Base-by-base conservation (phyloP, 2,888 invertebrate species). In the Ophioninae sp. region DNA sequence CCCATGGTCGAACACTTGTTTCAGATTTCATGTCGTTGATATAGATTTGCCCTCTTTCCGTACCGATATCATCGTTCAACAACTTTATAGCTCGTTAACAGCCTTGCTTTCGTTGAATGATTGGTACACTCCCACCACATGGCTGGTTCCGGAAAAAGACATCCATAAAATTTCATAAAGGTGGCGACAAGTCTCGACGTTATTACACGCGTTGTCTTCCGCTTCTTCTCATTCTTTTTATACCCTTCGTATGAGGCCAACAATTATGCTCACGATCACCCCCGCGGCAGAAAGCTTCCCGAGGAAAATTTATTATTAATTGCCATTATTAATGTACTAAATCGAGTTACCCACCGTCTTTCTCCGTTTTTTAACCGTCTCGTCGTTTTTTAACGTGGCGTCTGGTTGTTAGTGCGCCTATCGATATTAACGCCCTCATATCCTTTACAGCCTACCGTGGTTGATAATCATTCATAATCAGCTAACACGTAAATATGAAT, bases 291-390 rank as follows among this genome's bases (percentile, higher is more conserved):
- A 81, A 79, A 71, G 37, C 5, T 51, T 51, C 13, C 51, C 51
- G 6, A 13, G 67, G 71, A 71, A 65, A 79, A 69, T 81, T 78
- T 73, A 81, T 74, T 83, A 84, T 86, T 84, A 86, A 84, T 86
- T 77, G 81, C 76, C 76, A 65, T 83, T 81, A 84, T 83, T 81
- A 79, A 51, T 13, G 51, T 71, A 77, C 79, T 77, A 71, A 41
- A 69, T 39, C 67, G 71, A 23, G 59, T 75, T 74, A 65, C 75
- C 75, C 80, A 69, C 69, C 71, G 65, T 81, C 63, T 44, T 71
- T 85, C 65, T 80, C 59, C 58, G 51, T n/a, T n/a, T n/a, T n/a
- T n/a, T n/a, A n/a, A n/a, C n/a, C n/a, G n/a, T n/a, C n/a, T n/a
- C n/a, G n/a, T 63, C 13, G 58, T 71, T 39, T n/a, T 37, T 75